Evolutionary conservation across 2,797 vertebrate species (phyloP).

Genomic region (Clarias fuscus): DNA sequence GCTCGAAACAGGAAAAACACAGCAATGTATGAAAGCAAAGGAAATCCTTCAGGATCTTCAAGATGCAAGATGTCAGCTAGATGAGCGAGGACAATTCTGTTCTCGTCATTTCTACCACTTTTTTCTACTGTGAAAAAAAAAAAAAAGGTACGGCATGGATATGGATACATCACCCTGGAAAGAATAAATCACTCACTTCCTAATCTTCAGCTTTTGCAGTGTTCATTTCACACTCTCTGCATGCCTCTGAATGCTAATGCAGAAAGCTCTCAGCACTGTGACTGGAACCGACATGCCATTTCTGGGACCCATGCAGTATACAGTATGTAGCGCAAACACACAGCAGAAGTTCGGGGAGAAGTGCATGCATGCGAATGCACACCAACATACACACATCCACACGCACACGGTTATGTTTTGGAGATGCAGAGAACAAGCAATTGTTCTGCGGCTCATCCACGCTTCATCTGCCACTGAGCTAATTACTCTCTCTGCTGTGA

Average conservation of each 20-base stretch:
- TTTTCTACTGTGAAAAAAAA: background rate
- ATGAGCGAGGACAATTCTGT: slow-evolving; percentile 15
- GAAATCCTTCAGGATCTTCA: slow-evolving; percentile 7
- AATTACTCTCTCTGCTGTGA: slow-evolving; percentile 58
- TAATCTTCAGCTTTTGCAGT: slow-evolving; percentile 47
- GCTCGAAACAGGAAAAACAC: slow-evolving; percentile 25
- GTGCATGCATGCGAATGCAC: background rate
- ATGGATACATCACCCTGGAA: slow-evolving; percentile 12
- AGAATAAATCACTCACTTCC: slow-evolving; percentile 44
- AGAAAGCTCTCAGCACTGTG: slow-evolving; percentile 44
- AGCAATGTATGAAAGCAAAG: background rate
- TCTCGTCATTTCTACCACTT: slow-evolving; percentile 24
- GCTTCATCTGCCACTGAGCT: slow-evolving; percentile 58
- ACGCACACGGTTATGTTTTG: slow-evolving; percentile 34
- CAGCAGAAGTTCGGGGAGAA: slow-evolving; percentile 23
- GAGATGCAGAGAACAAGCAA: slow-evolving; percentile 42
- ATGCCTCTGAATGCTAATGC: slow-evolving; percentile 50
- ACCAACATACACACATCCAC: background rate
- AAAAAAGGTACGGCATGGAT: background rate
- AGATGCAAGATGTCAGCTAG: slow-evolving; percentile 5
- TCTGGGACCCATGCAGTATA: slow-evolving; percentile 37
- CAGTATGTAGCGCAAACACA: slow-evolving; percentile 33
- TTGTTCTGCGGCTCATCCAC: slow-evolving; percentile 50
- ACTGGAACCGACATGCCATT: slow-evolving; percentile 47
- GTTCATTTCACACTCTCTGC: slow-evolving; percentile 50